Base-by-base conservation (phyloP, 30 jellyfish, hydroid and myxozoan genomes). In the Clytia hemisphaerica region DNA sequence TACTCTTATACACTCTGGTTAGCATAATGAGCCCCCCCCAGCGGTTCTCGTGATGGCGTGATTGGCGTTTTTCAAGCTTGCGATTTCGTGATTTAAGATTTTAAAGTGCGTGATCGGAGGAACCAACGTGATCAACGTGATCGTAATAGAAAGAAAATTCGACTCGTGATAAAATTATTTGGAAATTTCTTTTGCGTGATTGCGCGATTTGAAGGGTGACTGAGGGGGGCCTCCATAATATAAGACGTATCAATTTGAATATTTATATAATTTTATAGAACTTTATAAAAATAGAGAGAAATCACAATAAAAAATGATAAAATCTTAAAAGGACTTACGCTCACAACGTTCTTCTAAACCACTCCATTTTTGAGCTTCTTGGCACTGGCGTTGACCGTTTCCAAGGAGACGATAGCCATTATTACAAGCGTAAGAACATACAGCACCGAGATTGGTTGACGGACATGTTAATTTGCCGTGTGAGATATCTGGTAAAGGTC, bases 401-500 rank as follows among this genome's bases (percentile, higher is more conserved):
- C 70, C 70, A n/a, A n/a, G 25, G 7, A 57, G 30, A 33, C 16
- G 30, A 57, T 57, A 57, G 5, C 70, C 70, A 25, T 28, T 25
- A 16, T 14, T 31, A 22, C 70, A 57, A 9, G 25, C 35, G 50
- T 57, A 57, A 22, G 70, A 57, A 57, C 70, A 57, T 3, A 57
- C 51, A 5, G 70, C 25, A 6, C 70, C 70, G 5, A 45, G 70
- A 22, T 25, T 28, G 44, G 30, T 25, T 3, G 36, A 57, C 12
- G 70, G 70, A 57, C 70, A 57, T 45, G 70, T 57, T 25, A 57
- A 45, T n/a, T 7, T 33, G 51, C 70, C 70, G 30, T 57, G 30
- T 31, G 70, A 33, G 16, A 57, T 57, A 25, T 57, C 70, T 57
- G 70, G 70, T 22, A 57, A 33, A 5, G 25, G 25, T 57, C 19